Evolutionary conservation across 2,888 invertebrate genomes (phyloP), one percentile per base, ranked within the genome.

Genomic region (Eustalomyia histrio): DNA sequence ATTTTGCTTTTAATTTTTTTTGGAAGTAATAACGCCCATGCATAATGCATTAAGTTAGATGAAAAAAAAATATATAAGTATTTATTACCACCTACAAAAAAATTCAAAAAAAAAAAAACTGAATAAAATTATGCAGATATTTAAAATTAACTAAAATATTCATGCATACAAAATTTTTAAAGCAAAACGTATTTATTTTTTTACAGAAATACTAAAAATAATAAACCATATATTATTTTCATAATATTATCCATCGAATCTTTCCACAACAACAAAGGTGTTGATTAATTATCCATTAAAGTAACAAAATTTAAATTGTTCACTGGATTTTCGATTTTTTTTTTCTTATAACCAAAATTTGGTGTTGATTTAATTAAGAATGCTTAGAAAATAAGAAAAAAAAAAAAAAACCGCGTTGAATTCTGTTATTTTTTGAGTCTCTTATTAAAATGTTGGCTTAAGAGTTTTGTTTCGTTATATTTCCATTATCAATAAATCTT

Each of bases 11-110:
- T 33, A 29, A 0, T 16, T 60, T 50, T 39, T 58, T n/a, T n/a
- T 21, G 8, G 2, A 21, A 65, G 18, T 52, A 43, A 65, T 43
- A 60, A 64, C 76, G 58, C 76, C 76, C 76, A 64, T 71, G 58
- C 71, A 69, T 76, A 33, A 76, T 76, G 69, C 50, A 76, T 76
- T 63, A 33, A 63, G 16, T 64, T 57, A 12, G 69, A 33, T 64
- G 52, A 18, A 17, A 18, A 16, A 52, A 52, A 52, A 17, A 63
- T 12, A 67, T 53, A 29, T 21, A 21, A 21, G 29, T 68, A 55
- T 68, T 76, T 64, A 16, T 33, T 61, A 9, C 61, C 68, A 57
- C 55, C 55, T 50, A 33, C 55, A 57, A 67, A 67, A 29, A 39
- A 39, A 3, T 39, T 12, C 2, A 1, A 39, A 39, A 12, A 12